Base-by-base conservation (phyloP, 53 echinoderm and acorn worm genomes). In the Actinopyga echinites region DNA sequence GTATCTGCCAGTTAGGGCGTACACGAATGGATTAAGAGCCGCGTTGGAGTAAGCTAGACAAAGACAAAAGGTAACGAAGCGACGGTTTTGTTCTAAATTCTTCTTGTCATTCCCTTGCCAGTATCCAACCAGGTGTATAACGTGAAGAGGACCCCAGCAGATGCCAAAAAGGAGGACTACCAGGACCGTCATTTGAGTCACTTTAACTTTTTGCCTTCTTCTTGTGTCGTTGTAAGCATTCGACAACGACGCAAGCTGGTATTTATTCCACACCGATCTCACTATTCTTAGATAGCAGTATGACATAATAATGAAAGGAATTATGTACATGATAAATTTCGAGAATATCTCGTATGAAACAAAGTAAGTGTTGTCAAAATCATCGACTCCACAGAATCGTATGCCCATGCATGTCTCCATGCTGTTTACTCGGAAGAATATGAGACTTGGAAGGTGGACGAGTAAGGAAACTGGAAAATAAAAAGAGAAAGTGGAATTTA, bases 81-180 rank as follows among this genome's bases (percentile, higher is more conserved):
- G 40, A n/a, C 43, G 71, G 40, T 55, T 56, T 2, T 53, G 7
- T 17, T 56, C 49, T 15, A 8, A 30, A 26, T 5, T 77, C 17
- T 49, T 49, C 5, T 67, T 52, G 2, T 79, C 63, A 52, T 23
- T 79, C 30, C 33, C 65, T 12, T 28, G 56, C 22, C 25, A 49
- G 21, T 65, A 54, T 22, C 49, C 55, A 8, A 80, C 38, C 25
- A 79, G 26, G 25, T 85, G 75, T 15, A 95, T 80, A 2, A 86
- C 87, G 69, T 95, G 95, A 78, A 95, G 84, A 5, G 95, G 95
- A 23, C 95, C 93, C 95, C 95, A 95, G 69, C 95, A 95, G 9
- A 95, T 79, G 0, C 93, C 95, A 58, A 95, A 95, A 1, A 95
- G 69, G 19, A 95, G 86, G 19, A 95, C 95, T 0, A 95, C 95